A percentile compares a stretch with the other conserved stretches of the same genome.
Evolutionary conservation across 1,140 invertebrate species (phyloP).

Genomic region (Philotrypesis tridentata): DNA sequence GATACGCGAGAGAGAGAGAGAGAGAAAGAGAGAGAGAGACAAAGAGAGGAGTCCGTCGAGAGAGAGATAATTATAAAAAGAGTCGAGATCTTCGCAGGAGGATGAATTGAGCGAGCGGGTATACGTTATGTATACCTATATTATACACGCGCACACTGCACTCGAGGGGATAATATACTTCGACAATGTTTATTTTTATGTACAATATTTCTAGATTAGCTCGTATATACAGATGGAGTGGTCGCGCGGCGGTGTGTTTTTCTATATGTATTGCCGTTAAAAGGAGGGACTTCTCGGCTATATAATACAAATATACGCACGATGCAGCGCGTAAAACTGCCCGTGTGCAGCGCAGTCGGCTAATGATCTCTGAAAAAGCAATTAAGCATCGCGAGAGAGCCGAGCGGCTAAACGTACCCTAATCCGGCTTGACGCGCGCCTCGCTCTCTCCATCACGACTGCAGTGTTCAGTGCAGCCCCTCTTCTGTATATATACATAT

Average conservation of each 20-base stretch:
- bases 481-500: too few species aligned
- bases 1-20: neutral
- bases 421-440: slow-evolving; percentile 12
- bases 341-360: too few species aligned
- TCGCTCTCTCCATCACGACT: too few species aligned
- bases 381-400: slow-evolving; percentile 12
- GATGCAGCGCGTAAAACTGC: too few species aligned
- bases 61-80: slow-evolving; percentile 11
- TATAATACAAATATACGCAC: too few species aligned
- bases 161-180: neutral
- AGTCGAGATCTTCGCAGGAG: neutral
- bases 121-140: neutral
- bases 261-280: too few species aligned
- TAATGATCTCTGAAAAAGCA: slow-evolving; percentile 30
- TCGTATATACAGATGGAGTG: neutral
- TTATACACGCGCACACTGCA: too few species aligned
- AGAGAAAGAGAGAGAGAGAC: neutral
- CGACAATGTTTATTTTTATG: neutral
- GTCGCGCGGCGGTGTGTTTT: neutral
- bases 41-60: neutral
- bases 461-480: too few species aligned
- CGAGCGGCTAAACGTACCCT: neutral
- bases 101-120: neutral
- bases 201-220: neutral
- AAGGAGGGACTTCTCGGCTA: too few species aligned